Base-by-base conservation (phyloP, 2,113 vertebrate species). In the Theropithecus gelada region DNA sequence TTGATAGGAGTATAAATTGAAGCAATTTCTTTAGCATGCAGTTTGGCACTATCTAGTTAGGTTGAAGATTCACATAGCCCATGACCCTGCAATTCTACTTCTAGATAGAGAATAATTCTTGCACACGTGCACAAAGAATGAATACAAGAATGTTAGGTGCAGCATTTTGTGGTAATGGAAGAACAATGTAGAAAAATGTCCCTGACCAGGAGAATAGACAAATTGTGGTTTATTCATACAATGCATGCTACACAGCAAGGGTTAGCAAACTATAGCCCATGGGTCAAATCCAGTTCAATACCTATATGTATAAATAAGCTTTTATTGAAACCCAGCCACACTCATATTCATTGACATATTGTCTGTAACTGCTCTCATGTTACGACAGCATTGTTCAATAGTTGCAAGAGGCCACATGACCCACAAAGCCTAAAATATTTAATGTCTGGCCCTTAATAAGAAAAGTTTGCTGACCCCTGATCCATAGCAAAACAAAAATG, bases 361-460 rank as follows among this genome's bases (percentile, higher is more conserved):
- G 23, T 86, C 66, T 94, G 3, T 16, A 78, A 61, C 52, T 35
- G 35, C 27, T 87, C 81, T 86, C 66, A 17, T 38, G 18, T 64
- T 48, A 27, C 2, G 57, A 4, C 52, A 32, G n/a, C 32, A 78
- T 70, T 57, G 23, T 27, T 50, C 38, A 82, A 35, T 43, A 81
- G 32, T 50, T 92, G 43, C 73, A 73, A 79, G 73, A 73, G 59
- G 90, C 64, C 38, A 1, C 18, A 38, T 17, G 35, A 17, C 32
- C n/a, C 45, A 81, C n/a, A 89, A 72, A 93, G 22, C 75, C 75
- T 66, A 73, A 72, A 94, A 50, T 93, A 88, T 43, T 80, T 73
- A 82, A 52, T 16, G 4, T 23, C 48, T 55, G 59, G 38, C 12
- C 27, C 57, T 86, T 57, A 11, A 35, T 10, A 88, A 52, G 75